Conservation (phyloP, 1,140 invertebrate genomes). For the Drosophila mayri region DNA sequence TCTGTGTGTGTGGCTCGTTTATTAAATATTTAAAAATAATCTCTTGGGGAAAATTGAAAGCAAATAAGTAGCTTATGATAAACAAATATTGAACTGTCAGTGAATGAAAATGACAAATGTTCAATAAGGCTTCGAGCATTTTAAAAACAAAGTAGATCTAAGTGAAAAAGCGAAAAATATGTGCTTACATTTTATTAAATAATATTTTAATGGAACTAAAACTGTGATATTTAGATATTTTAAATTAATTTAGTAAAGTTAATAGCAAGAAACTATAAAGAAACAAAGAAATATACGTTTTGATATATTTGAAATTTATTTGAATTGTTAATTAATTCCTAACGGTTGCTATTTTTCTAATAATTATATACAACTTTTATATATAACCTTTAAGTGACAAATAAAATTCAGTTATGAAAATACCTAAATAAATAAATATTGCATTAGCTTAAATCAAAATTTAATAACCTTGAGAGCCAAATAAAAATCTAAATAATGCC, state of each 20-base stretch:
- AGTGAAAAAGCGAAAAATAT: not conserved
- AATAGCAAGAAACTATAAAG: no score
- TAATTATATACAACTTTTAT: no score
- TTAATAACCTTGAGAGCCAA: not conserved
- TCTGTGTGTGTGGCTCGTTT: conserved; percentile 10
- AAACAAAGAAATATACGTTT: no score
- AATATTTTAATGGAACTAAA: not conserved
- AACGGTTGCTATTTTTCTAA: no score
- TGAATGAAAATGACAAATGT: conserved; percentile 17
- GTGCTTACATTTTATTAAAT: no score
- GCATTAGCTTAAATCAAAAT: not conserved
- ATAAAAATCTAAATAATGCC: not conserved
- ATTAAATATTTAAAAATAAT: conserved; percentile 50
- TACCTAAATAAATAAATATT: not conserved
- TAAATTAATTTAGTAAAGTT: not conserved
- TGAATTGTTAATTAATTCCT: no score
- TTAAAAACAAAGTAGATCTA: not conserved
- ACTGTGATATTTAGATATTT: no score
- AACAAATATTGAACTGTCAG: conserved; percentile 20
- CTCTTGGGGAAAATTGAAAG: conserved; percentile 38
- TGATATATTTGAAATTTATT: no score
- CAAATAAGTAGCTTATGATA: conserved; percentile 50
- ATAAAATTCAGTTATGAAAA: no score
- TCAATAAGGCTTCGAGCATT: not conserved
- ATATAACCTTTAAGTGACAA: no score